These are phyloP conservation scores for Acipenser oxyrinchus DNA, from an alignment of 2,797 vertebrate species.

Conservation along the genomic window DNA sequence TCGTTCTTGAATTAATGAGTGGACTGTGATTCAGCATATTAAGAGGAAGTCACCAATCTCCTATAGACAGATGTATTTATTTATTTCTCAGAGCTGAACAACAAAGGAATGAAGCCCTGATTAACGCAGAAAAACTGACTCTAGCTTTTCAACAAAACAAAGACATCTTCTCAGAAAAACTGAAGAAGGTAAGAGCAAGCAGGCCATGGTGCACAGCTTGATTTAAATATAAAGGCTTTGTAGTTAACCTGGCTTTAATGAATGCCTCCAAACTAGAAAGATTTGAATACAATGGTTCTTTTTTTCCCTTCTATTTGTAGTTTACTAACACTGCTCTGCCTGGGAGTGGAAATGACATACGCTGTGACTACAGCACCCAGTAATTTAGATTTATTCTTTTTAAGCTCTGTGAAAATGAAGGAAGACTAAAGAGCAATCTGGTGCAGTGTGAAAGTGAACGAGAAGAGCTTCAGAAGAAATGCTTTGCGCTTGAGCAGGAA, in stretches of 20 bases:
- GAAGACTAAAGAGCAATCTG: slow-evolving; percentile 49
- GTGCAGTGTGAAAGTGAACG: slow-evolving; percentile 59
- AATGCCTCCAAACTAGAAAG: too few relatives aligned
- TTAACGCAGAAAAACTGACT: slow-evolving; percentile 71
- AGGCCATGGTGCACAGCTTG: too few relatives aligned
- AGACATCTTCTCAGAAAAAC: slow-evolving; percentile 58
- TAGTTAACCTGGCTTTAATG: background rate
- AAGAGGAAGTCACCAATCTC: too few relatives aligned
- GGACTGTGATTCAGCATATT: too few relatives aligned
- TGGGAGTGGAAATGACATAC: background rate
- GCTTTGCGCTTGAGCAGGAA: too few relatives aligned
- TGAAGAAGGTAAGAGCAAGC: slow-evolving; percentile 57
- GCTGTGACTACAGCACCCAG: background rate
- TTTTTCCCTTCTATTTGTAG: too few relatives aligned
- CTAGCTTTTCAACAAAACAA: slow-evolving; percentile 76
- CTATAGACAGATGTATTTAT: too few relatives aligned
- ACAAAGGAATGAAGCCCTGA: slow-evolving; percentile 79
- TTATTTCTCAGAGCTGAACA: slow-evolving; percentile 63
- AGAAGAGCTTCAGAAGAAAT: slow-evolving; percentile 43
- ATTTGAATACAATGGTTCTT: too few relatives aligned
- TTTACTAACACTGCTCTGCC: too few relatives aligned
- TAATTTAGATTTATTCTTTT: too few relatives aligned
- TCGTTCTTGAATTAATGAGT: too few relatives aligned
- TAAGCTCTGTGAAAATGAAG: slow-evolving; percentile 37
- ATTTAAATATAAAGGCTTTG: too few relatives aligned